A percentile compares a stretch with the other conserved stretches of the same genome.
Conservation (phyloP, 2,113 vertebrate genomes). For the Noctilio leporinus region DNA sequence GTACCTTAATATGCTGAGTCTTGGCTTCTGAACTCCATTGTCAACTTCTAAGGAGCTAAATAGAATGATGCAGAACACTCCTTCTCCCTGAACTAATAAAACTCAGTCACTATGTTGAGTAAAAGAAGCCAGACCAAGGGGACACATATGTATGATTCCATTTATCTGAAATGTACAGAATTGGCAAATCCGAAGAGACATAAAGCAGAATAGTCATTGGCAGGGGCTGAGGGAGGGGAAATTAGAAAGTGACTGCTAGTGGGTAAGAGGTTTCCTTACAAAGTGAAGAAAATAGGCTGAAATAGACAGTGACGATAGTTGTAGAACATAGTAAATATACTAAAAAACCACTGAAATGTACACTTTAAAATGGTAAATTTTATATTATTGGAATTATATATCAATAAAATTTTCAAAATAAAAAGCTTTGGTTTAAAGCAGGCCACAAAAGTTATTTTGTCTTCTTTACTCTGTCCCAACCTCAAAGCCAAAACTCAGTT, state of each 20-base stretch:
- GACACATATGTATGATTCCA: background rate
- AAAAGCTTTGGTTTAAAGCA: background rate
- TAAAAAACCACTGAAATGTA: background rate
- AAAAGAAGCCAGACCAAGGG: background rate
- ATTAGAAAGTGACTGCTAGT: background rate
- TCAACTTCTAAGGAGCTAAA: background rate
- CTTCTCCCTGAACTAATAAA: background rate
- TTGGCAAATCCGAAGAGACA: background rate
- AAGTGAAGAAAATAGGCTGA: background rate
- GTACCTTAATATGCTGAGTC: background rate
- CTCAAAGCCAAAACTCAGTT: background rate
- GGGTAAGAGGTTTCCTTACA: background rate
- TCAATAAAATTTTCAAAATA: background rate
- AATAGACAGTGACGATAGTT: background rate
- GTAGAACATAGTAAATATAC: background rate
- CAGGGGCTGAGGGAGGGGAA: background rate
- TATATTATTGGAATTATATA: background rate
- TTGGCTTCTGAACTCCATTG: background rate
- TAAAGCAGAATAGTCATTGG: background rate
- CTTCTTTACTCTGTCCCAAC: background rate
- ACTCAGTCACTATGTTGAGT: background rate
- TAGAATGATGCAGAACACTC: background rate
- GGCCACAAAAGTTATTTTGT: background rate
- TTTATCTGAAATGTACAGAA: background rate
- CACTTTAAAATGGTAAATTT: background rate